These are phyloP conservation scores for Ganaspis brasiliensis DNA, from an alignment of 2,888 invertebrate genomes.

Conservation along the genomic window DNA sequence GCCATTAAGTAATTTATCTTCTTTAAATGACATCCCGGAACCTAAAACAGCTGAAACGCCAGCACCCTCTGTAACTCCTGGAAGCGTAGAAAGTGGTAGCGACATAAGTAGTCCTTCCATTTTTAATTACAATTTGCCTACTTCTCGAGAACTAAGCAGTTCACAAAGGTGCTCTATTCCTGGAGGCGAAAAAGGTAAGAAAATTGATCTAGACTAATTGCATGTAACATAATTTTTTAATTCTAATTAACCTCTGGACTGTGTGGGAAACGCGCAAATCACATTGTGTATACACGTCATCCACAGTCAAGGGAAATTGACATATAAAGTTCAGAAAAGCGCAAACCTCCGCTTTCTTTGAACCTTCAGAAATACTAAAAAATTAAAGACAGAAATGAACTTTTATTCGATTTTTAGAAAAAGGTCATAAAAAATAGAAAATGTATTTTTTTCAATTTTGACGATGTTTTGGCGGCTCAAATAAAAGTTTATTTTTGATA, in stretches of 20 bases:
- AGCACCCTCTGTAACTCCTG: conserved; percentile 78
- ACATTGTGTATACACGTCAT: too few relatives aligned
- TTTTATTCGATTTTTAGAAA: too few relatives aligned
- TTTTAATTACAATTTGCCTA: conserved; percentile 77
- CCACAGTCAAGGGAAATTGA: too few relatives aligned
- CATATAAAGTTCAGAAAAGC: too few relatives aligned
- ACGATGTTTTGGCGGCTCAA: too few relatives aligned
- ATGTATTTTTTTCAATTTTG: too few relatives aligned
- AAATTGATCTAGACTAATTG: neutral
- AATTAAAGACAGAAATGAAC: too few relatives aligned
- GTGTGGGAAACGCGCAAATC: neutral
- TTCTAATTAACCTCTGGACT: neutral
- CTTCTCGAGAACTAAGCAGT: conserved; percentile 71
- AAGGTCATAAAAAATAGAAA: too few relatives aligned
- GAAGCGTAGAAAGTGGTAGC: conserved; percentile 79
- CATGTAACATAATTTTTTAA: too few relatives aligned
- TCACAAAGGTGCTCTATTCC: conserved; percentile 76
- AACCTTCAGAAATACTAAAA: too few relatives aligned
- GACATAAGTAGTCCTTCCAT: conserved; percentile 81
- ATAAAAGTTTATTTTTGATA: too few relatives aligned
- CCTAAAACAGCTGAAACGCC: conserved; percentile 78
- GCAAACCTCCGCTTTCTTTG: too few relatives aligned
- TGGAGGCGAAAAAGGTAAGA: conserved; percentile 76
- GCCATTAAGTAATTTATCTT: conserved; percentile 74
- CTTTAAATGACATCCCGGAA: conserved; percentile 71